Base-by-base conservation (phyloP, 2,113 vertebrate species). In the Meles meles region DNA sequence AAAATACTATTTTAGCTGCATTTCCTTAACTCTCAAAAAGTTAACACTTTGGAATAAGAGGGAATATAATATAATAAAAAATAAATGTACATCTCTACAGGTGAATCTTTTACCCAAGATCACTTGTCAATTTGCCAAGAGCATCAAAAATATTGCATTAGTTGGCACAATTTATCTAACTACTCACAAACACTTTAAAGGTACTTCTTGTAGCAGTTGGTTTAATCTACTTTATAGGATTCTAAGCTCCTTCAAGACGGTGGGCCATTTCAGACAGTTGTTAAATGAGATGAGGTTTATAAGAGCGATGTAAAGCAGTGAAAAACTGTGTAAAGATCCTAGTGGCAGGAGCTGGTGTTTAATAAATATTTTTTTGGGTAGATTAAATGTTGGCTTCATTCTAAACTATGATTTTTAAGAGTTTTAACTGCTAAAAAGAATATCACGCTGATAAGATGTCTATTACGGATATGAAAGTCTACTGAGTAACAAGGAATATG, bases 341-440 rank as follows among this genome's bases (percentile, higher is more conserved):
- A 55, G 31, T 87, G 47, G n/a, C 69, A 95, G 77, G 90, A 61
- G 63, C 59, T 88, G n/a, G 76, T 96, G 88, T 94, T 96, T 96
- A 96, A 97, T 95, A 97, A 95, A 97, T 96, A 93, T 96, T 91
- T 97, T 97, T 72, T 77, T 95, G 81, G 88, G 74, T 95, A 72
- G 85, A 97, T 97, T 95, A 88, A 97, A 96, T 83, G 21, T 79
- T 97, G 95, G 81, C 84, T 97, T 25, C 55, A 55, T 88, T 90
- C 47, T 49, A 82, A 96, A 95, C 31, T 55, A 96, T 21, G 59
- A 81, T 93, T 96, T 97, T 97, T 90, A 49, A 96, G 96, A 92
- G 65, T 65, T 95, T 93, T 96, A 96, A 95, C 71, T 85, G 76
- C 76, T 88, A 42, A 52, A 63, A 90, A 96, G 84, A 94, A 25